phyloP scores from a whole-genome alignment of 2,113 vertebrate species.

The Aegithalos caudatus region DNA sequence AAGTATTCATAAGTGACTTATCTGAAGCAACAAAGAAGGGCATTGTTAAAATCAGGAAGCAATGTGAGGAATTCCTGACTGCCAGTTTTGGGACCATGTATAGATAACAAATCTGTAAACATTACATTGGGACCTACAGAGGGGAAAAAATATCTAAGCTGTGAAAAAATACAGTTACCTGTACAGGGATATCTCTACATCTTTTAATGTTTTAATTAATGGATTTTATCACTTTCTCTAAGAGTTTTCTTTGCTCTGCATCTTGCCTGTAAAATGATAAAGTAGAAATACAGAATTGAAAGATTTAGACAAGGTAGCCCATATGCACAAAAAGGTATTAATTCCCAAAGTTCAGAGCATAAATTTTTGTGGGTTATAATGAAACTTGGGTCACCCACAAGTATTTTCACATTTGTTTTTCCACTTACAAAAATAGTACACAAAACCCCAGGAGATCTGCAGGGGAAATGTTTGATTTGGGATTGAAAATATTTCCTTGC shows the following conservation, averaged over 20 bases:
- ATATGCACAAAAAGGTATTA: neutral
- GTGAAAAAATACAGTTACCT: neutral
- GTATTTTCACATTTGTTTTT: slow-evolving; percentile 42
- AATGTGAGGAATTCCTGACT: neutral
- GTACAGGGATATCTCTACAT: neutral
- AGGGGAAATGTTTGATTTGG: neutral
- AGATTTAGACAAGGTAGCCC: neutral
- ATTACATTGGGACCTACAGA: neutral
- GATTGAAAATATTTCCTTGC: neutral
- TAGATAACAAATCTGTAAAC: neutral
- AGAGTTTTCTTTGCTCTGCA: neutral
- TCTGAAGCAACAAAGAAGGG: neutral
- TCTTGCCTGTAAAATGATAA: neutral
- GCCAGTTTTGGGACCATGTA: neutral
- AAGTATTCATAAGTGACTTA: neutral
- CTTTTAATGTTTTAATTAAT: neutral
- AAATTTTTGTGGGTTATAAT: neutral
- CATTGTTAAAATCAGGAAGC: neutral
- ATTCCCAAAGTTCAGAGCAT: neutral
- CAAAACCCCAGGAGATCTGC: neutral
- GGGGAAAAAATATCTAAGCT: neutral
- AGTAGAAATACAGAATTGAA: neutral
- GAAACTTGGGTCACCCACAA: neutral
- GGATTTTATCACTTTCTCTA: neutral
- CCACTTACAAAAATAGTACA: neutral